These are phyloP conservation scores for Sminthurinus aureus DNA, from an alignment of 2,888 invertebrate genomes.

Conservation along the genomic window DNA sequence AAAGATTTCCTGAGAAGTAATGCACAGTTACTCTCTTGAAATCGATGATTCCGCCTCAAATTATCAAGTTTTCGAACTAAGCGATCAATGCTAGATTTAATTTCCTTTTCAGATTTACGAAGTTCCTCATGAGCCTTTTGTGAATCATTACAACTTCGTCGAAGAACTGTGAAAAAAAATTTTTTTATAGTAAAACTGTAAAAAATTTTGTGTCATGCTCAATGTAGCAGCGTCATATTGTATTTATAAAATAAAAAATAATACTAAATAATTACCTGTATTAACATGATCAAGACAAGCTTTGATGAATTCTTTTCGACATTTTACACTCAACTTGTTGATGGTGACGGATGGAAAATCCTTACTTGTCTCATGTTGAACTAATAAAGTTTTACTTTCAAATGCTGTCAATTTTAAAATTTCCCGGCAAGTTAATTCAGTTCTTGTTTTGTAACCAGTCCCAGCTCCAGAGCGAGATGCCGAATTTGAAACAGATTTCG, in stretches of 20 bases:
- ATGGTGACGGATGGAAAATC: not conserved
- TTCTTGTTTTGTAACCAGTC: too few species aligned
- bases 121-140: conserved; percentile 14
- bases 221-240: not conserved
- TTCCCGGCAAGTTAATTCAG: not conserved
- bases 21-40: conserved; percentile 22
- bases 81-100: conserved; percentile 8
- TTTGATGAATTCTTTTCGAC: too few species aligned
- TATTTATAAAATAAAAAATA: too few species aligned
- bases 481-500: too few species aligned
- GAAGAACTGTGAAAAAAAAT: not conserved
- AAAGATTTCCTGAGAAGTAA: not conserved
- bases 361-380: conserved; percentile 13
- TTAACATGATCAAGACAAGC: too few species aligned
- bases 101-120: conserved; percentile 17
- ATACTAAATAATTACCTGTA: too few species aligned
- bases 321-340: too few species aligned
- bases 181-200: too few species aligned
- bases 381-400: conserved; percentile 15
- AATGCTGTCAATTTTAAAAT: not conserved
- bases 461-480: too few species aligned
- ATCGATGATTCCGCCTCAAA: conserved; percentile 7
- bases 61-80: conserved; percentile 14
- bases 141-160: conserved; percentile 9
- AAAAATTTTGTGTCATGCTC: too few species aligned